These are phyloP conservation scores for Scaeva pyrastri DNA, from an alignment of 2,888 invertebrate genomes.

Conservation along the genomic window DNA sequence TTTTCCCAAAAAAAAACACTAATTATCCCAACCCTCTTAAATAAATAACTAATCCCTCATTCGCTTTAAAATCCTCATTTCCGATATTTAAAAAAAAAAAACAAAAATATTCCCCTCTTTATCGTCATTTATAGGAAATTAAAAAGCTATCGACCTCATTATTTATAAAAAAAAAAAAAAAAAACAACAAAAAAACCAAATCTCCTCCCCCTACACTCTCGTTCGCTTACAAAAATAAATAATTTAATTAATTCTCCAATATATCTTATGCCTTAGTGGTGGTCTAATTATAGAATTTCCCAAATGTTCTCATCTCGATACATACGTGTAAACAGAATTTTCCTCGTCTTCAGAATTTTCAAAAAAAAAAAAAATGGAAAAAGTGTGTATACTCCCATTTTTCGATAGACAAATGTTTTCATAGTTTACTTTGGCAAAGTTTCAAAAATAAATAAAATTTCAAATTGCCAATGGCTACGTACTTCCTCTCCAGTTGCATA, in stretches of 20 bases:
- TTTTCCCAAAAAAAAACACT: neutral
- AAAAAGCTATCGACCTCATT: slow-evolving; percentile 64
- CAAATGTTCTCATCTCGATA: slow-evolving; percentile 32
- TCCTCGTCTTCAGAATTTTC: too few species aligned
- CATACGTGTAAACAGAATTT: too few species aligned
- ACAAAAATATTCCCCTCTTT: neutral
- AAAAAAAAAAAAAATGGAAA: neutral
- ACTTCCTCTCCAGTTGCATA: slow-evolving; percentile 45
- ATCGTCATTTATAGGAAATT: slow-evolving; percentile 32
- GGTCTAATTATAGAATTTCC: slow-evolving; percentile 26
- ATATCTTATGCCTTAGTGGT: neutral
- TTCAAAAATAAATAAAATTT: slow-evolving; percentile 13
- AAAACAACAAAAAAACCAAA: too few species aligned
- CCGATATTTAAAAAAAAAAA: neutral
- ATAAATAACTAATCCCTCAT: slow-evolving; percentile 1
- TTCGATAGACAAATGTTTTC: slow-evolving; percentile 10
- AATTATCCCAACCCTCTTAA: neutral
- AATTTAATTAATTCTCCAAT: slow-evolving; percentile 34
- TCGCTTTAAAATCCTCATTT: slow-evolving; percentile 29
- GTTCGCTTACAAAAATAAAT: slow-evolving; percentile 20
- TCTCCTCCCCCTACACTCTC: slow-evolving; percentile 2
- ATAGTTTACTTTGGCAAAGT: slow-evolving; percentile 49
- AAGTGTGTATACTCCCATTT: neutral
- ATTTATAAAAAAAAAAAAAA: slow-evolving; percentile 2
- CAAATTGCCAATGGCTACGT: neutral